phyloP scores from a whole-genome alignment of 2,797 vertebrate species.

The Arctocebus calabarensis region DNA sequence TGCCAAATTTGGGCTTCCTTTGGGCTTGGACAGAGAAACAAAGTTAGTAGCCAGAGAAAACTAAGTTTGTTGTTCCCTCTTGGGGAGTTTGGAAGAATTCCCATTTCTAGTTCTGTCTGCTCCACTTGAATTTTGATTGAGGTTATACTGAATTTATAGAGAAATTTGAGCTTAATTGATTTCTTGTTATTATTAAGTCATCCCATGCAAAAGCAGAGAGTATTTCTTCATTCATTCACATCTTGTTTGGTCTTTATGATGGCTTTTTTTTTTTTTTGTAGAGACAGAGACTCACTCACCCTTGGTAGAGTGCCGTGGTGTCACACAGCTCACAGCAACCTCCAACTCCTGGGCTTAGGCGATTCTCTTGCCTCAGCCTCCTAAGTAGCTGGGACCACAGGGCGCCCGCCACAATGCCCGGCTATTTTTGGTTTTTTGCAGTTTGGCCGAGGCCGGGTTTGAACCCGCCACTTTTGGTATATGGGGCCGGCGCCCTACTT shows the following conservation, averaged over 20 bases:
- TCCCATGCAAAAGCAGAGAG: background rate
- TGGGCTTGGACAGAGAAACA: background rate
- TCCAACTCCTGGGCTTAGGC: too few relatives aligned
- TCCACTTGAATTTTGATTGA: background rate
- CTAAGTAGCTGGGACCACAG: too few relatives aligned
- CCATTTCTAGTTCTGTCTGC: background rate
- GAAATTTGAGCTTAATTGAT: background rate
- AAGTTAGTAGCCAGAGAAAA: background rate
- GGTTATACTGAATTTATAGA: slow-evolving; percentile 11
- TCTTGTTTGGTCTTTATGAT: background rate
- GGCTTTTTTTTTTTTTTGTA: background rate
- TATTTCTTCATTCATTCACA: background rate
- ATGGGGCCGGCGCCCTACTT: too few relatives aligned
- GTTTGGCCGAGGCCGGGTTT: too few relatives aligned
- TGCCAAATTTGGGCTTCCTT: background rate
- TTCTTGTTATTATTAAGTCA: background rate
- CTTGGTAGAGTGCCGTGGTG: too few relatives aligned
- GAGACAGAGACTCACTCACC: too few relatives aligned
- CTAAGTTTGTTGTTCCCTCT: background rate
- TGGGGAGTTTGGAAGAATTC: background rate
- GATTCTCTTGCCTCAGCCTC: too few relatives aligned
- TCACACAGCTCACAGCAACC: too few relatives aligned
- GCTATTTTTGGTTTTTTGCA: too few relatives aligned
- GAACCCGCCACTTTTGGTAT: too few relatives aligned
- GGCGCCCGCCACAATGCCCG: too few relatives aligned